Evolutionary conservation across 2,888 invertebrate genomes (phyloP), one percentile per base, ranked within the genome.

Genomic region (Rugalucina vietnamica): DNA sequence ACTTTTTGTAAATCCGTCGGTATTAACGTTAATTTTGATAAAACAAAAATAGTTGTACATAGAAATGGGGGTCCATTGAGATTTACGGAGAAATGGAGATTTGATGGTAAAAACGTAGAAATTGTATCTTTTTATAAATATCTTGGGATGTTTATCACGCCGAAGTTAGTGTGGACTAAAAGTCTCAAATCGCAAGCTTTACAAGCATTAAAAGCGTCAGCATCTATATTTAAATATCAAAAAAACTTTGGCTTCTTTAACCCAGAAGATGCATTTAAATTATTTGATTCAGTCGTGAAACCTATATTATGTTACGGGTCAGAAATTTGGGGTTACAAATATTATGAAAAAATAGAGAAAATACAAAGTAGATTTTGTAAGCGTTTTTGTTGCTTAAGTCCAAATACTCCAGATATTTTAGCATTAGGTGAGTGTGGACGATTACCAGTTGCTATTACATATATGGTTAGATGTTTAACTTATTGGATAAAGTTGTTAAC

Each of bases 61-160:
- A 29, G 73, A 73, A 73, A 43, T 49, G 73, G 73, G 5, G 57
- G 75, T 24, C 60, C 75, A 12, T 5, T 75, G 14, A 34, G 34
- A 27, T 8, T n/a, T 27, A 34, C 34, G 34, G 57, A 75, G 24
- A 18, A 27, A 12, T 57, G 75, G 75, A 36, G 60, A n/a, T 49
- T 32, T 8, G 29, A 34, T 18, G 74, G 74, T 54, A 54, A 2
- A 8, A 4, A n/a, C 21, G 27, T 74, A 54, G 54, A 54, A 54
- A 54, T 24, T 21, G 54, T 32, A 21, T 29, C 74, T 1, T 8
- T 24, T 24, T 75, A 57, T 75, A 75, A 75, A 39, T 75, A 57
- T 75, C 18, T 75, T 24, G 75, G 75, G 21, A 24, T 36, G 1
- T 70, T 36, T 21, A 60, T 75, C 37, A 75, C 75, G 36, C 74